Percentiles rank a stretch among this genome's conserved stretches.
These are phyloP conservation scores for Sarcophaga subvicina DNA, from an alignment of 2,888 invertebrate species.

Conservation along the genomic window DNA sequence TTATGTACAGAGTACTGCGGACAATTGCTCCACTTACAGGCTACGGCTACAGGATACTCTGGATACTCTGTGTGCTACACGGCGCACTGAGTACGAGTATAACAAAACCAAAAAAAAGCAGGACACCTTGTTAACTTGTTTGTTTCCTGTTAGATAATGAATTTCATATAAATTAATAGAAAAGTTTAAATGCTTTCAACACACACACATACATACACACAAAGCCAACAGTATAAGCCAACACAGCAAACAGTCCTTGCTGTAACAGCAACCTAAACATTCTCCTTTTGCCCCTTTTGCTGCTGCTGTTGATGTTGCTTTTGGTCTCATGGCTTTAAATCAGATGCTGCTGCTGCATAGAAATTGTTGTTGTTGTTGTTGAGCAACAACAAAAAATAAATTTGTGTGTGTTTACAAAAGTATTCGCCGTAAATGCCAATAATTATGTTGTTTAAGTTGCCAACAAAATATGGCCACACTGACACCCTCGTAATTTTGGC, in stretches of 20 bases:
- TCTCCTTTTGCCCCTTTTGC: background rate
- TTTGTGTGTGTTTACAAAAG: conserved; percentile 30
- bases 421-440: conserved; percentile 69
- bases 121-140: conserved; percentile 49
- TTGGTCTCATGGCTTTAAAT: background rate
- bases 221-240: background rate
- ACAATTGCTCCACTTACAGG: conserved; percentile 38
- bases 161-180: conserved; percentile 67
- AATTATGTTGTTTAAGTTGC: conserved; percentile 75
- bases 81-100: background rate
- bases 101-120: conserved; percentile 2
- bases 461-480: conserved; percentile 79
- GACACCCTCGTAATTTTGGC: conserved; percentile 78
- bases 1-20: conserved; percentile 71
- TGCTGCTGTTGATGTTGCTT: too few species aligned
- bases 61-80: conserved; percentile 35
- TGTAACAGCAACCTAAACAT: background rate
- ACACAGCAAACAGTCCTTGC: conserved; percentile 11
- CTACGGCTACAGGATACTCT: conserved; percentile 66
- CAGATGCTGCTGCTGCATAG: background rate
- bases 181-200: background rate
- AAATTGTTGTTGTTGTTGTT: background rate
- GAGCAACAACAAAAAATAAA: background rate
- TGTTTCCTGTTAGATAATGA: conserved; percentile 67
- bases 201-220: background rate